These are phyloP conservation scores for Phyllopteryx taeniolatus DNA, from an alignment of 2,113 vertebrate species.

Conservation along the genomic window DNA sequence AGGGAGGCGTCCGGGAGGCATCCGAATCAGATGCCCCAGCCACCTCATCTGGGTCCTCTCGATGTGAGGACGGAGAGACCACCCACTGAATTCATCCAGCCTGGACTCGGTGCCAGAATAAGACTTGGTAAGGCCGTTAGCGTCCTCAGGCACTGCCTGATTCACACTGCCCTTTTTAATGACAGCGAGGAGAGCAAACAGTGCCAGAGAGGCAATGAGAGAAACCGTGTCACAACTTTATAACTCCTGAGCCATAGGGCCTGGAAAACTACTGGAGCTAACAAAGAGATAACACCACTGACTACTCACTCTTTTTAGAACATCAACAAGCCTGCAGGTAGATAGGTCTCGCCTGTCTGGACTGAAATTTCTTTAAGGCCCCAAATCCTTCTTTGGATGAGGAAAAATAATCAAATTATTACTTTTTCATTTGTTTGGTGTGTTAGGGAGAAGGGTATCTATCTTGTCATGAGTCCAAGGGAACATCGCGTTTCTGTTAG, in stretches of 20 bases:
- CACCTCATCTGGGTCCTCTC: too few species aligned
- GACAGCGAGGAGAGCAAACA: slow-evolving; percentile 19
- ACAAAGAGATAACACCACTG: slow-evolving; percentile 30
- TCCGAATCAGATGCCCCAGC: too few species aligned
- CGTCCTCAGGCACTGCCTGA: slow-evolving; percentile 30
- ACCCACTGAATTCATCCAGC: slow-evolving; percentile 35
- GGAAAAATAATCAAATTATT: slow-evolving; percentile 14
- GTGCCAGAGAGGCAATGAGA: slow-evolving; percentile 20
- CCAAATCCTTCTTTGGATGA: not conserved
- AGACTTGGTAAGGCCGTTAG: slow-evolving; percentile 31
- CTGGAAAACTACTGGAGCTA: slow-evolving; percentile 14
- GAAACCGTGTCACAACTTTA: slow-evolving; percentile 39
- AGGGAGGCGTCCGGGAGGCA: too few species aligned
- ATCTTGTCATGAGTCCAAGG: slow-evolving; percentile 37
- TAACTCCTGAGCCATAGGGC: slow-evolving; percentile 22
- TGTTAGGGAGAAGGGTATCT: slow-evolving; percentile 23
- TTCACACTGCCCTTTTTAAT: slow-evolving; percentile 44
- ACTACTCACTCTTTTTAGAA: slow-evolving; percentile 10
- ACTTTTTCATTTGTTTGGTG: slow-evolving; percentile 25
- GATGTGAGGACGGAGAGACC: not conserved
- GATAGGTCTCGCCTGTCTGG: not conserved
- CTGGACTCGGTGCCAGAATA: slow-evolving; percentile 4
- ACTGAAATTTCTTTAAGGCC: slow-evolving; percentile 3
- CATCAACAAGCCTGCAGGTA: slow-evolving; percentile 5
- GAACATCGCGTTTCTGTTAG: slow-evolving; percentile 51